These are phyloP conservation scores for Oedothorax gibbosus DNA, from an alignment of 1,140 invertebrate species.

Conservation along the genomic window DNA sequence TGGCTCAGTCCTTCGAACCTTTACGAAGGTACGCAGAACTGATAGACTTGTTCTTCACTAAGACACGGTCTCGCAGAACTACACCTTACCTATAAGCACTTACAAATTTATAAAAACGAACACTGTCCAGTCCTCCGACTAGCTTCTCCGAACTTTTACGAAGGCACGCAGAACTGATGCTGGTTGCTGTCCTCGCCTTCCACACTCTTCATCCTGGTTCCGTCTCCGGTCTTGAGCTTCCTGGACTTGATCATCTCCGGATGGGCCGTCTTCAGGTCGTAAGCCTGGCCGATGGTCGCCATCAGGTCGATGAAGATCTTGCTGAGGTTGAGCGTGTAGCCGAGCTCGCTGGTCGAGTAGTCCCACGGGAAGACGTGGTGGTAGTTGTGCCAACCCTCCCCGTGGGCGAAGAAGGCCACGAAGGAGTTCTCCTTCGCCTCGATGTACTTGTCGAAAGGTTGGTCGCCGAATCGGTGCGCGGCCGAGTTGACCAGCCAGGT, in stretches of 20 bases:
- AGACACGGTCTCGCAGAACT: no score
- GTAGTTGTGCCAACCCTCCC: slow-evolving; percentile 81
- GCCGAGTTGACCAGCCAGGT: slow-evolving; percentile 72
- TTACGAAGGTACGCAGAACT: no score
- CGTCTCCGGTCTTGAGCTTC: slow-evolving; percentile 75
- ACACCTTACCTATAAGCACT: no score
- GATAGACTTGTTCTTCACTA: no score
- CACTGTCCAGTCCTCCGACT: no score
- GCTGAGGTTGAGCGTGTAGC: slow-evolving; percentile 68
- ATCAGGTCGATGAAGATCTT: slow-evolving; percentile 75
- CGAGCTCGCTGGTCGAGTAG: slow-evolving; percentile 80
- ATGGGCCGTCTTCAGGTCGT: slow-evolving; percentile 73
- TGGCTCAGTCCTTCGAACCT: no score
- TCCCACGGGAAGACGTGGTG: slow-evolving; percentile 84
- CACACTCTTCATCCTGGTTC: slow-evolving; percentile 63
- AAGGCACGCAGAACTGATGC: no score
- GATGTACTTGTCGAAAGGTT: slow-evolving; percentile 70
- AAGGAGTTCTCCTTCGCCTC: slow-evolving; percentile 71
- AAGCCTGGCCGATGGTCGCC: slow-evolving; percentile 75
- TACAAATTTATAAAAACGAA: no score
- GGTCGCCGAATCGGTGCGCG: slow-evolving; percentile 70
- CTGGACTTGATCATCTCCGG: slow-evolving; percentile 69
- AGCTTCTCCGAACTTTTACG: no score
- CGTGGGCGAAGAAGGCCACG: slow-evolving; percentile 70
- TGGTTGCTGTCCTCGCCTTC: background rate